Evolutionary conservation across 2,888 invertebrate species (phyloP).

Genomic region (Eudemis profundana): DNA sequence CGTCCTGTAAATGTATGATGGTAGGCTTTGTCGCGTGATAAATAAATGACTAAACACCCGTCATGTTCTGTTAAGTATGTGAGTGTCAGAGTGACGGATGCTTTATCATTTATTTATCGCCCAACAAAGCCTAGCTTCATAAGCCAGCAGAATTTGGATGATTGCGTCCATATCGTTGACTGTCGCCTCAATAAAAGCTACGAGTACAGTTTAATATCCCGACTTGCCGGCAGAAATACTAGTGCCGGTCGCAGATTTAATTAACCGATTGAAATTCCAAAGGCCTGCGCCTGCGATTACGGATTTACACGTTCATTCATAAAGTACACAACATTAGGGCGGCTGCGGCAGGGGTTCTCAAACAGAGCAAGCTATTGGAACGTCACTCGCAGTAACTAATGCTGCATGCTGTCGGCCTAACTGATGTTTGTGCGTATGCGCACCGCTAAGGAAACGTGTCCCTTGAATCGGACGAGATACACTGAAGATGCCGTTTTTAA

Average conservation of each 20-base stretch:
- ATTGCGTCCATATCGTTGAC: not conserved
- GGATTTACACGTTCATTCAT: conserved; percentile 65
- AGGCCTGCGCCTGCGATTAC: conserved; percentile 33
- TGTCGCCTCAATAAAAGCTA: not conserved
- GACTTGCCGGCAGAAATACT: conserved; percentile 21
- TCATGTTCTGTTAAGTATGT: too few relatives aligned
- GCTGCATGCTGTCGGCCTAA: conserved; percentile 61
- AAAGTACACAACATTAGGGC: conserved; percentile 56
- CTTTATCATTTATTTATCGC: too few relatives aligned
- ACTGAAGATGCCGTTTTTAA: conserved; percentile 3
- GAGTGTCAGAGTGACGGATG: too few relatives aligned
- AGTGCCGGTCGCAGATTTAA: conserved; percentile 32
- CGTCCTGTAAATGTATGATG: too few relatives aligned
- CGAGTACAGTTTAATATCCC: not conserved
- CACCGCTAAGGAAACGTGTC: conserved; percentile 50
- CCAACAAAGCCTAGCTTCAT: too few relatives aligned
- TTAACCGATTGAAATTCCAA: conserved; percentile 42
- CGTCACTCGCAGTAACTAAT: conserved; percentile 71
- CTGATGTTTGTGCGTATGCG: conserved; percentile 64
- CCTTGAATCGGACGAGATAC: conserved; percentile 14
- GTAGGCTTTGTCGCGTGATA: too few relatives aligned
- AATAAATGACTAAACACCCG: too few relatives aligned
- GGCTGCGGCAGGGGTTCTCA: conserved; percentile 55
- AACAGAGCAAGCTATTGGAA: conserved; percentile 64
- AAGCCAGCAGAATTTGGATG: not conserved